A percentile compares a stretch with the other conserved stretches of the same genome.
These are phyloP conservation scores for Halesus radiatus DNA, from an alignment of 1,140 invertebrate genomes.

Conservation along the genomic window DNA sequence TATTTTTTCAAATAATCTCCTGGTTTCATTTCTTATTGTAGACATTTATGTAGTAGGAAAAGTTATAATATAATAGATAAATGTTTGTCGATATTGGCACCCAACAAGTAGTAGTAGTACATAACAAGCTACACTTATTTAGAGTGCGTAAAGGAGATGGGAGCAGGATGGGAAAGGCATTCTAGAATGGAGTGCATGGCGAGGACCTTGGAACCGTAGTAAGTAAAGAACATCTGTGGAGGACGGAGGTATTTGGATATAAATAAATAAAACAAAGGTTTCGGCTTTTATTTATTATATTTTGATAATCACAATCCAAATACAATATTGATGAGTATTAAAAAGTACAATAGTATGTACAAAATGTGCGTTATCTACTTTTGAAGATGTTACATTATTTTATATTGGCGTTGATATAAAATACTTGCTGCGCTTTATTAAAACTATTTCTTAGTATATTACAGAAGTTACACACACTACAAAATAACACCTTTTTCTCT, in stretches of 20 bases:
- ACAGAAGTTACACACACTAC: no score
- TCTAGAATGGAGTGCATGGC: no score
- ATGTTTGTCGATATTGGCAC: no score
- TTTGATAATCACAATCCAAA: conserved; percentile 31
- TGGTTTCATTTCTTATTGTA: neutral
- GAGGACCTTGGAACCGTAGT: no score
- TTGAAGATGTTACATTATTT: conserved; percentile 15
- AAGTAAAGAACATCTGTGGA: no score
- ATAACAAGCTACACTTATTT: no score
- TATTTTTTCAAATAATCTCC: conserved; percentile 17
- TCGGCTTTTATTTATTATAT: conserved; percentile 10
- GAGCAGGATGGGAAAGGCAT: no score
- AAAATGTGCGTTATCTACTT: conserved; percentile 32
- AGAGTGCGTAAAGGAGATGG: no score
- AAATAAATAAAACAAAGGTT: neutral
- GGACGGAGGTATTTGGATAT: neutral
- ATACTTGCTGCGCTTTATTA: conserved; percentile 31
- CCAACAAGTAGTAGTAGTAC: no score
- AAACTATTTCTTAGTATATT: conserved; percentile 8
- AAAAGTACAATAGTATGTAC: conserved; percentile 39
- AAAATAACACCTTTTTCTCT: no score
- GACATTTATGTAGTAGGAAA: no score
- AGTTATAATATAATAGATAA: no score
- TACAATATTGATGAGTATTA: conserved; percentile 40
- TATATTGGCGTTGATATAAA: conserved; percentile 24